Evolutionary conservation across 2,888 invertebrate species (phyloP).

Genomic region (Dryomyza anilis): DNA sequence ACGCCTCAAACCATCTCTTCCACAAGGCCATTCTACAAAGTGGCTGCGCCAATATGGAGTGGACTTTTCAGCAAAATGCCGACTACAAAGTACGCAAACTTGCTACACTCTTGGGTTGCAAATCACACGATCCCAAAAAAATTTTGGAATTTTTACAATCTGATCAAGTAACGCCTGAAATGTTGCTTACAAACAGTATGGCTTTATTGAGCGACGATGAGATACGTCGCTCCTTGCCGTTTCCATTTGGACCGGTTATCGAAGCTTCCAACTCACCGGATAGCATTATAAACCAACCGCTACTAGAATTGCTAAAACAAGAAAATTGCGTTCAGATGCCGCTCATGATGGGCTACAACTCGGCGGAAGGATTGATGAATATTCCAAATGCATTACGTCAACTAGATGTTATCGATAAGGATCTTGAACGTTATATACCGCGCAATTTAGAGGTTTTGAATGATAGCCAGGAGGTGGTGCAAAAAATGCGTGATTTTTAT

Average conservation of each 20-base stretch:
- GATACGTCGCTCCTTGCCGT: slow-evolving; percentile 47
- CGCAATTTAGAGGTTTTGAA: slow-evolving; percentile 44
- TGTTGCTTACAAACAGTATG: slow-evolving; percentile 37
- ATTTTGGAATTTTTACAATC: slow-evolving; percentile 46
- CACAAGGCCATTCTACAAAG: slow-evolving; percentile 58
- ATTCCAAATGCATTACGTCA: slow-evolving; percentile 44
- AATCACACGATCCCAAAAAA: slow-evolving; percentile 33
- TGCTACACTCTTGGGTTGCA: slow-evolving; percentile 45
- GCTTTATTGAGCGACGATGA: slow-evolving; percentile 48
- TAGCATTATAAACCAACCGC: slow-evolving; percentile 45
- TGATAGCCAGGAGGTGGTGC: slow-evolving; percentile 39
- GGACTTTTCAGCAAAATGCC: slow-evolving; percentile 51
- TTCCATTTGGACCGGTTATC: slow-evolving; percentile 52
- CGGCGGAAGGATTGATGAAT: slow-evolving; percentile 64
- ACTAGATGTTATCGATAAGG: slow-evolving; percentile 44
- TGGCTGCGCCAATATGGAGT: slow-evolving; percentile 55
- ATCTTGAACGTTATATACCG: slow-evolving; percentile 52
- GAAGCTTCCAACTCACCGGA: slow-evolving; percentile 48
- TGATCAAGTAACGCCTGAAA: slow-evolving; percentile 37
- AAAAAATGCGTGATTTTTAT: slow-evolving; percentile 60
- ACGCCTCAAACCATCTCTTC: slow-evolving; percentile 51
- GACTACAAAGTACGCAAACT: slow-evolving; percentile 44
- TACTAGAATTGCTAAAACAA: slow-evolving; percentile 62
- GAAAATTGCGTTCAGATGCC: slow-evolving; percentile 62
- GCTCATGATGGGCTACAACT: slow-evolving; percentile 64